phyloP scores from a whole-genome alignment of 2,888 invertebrate genomes.

The Macaria notata region DNA sequence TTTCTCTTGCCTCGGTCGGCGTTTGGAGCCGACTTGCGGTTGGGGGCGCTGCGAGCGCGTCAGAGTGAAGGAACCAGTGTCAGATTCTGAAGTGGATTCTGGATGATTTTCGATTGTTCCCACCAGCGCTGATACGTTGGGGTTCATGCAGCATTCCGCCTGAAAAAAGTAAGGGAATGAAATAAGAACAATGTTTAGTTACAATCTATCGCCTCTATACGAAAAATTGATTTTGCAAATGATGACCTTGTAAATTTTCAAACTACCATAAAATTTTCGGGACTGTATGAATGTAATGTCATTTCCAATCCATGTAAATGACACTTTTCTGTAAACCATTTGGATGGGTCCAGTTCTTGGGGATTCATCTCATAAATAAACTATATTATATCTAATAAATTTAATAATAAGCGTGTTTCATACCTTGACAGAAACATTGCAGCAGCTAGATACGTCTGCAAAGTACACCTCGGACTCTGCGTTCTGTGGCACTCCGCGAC shows the following conservation, averaged over 20 bases:
- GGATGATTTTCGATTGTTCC: conserved; percentile 78
- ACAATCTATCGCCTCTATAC: too few species aligned
- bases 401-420: neutral
- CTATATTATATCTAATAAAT: too few species aligned
- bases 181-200: too few species aligned
- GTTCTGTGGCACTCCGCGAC: conserved; percentile 77
- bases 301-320: too few species aligned
- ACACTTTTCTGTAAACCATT: too few species aligned
- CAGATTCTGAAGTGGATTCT: conserved; percentile 75
- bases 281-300: too few species aligned
- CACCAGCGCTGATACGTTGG: conserved; percentile 70
- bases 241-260: too few species aligned
- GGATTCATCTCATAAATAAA: too few species aligned
- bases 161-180: conserved; percentile 35
- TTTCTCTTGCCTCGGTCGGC: conserved; percentile 65
- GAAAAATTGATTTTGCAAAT: too few species aligned
- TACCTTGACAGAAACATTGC: conserved; percentile 87
- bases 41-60: conserved; percentile 72
- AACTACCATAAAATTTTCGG: too few species aligned
- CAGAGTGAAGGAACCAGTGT: conserved; percentile 71
- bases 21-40: conserved; percentile 69
- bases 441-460: conserved; percentile 93
- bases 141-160: conserved; percentile 76
- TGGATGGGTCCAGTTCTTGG: too few species aligned
- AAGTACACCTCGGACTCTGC: conserved; percentile 93